Base-by-base conservation (phyloP, 2,888 invertebrate species). In the Eristalis intricaria region DNA sequence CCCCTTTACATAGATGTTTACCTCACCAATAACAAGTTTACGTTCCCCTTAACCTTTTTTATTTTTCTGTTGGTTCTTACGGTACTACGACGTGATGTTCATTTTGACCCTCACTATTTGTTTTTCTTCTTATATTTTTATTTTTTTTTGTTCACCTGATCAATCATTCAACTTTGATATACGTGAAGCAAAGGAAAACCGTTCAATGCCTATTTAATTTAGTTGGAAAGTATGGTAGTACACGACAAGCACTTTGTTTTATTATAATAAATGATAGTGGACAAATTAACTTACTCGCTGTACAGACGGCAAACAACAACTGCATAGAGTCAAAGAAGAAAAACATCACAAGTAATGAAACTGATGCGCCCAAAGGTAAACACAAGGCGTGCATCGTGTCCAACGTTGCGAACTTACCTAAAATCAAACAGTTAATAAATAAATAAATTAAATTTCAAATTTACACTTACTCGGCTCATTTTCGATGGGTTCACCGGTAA, bases 241-340 rank as follows among this genome's bases (percentile, higher is more conserved):
- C 40, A 2, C 40, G 40, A 43, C 15, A 43, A 32, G 32, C n/a
- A 3, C 3, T 7, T 15, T n/a, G 1, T 43, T n/a, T n/a, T 15
- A 2, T 43, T 4, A 8, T 5, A 10, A 10, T 32, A 32, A 43
- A n/a, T n/a, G n/a, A 43, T 15, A 50, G n/a, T 4, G 7, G 2
- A 50, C 7, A 50, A 19, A 19, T 50, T 50, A 19, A 50, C 96
- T 96, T 94, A 99, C 99, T 98, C 92, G 99, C 99, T 91, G 99
- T 99, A 93, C 98, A 99, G 91, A 99, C 98, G 89, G 97, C 98
- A 94, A 96, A 98, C 90, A 96, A 95, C 95, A 97, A 97, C 94
- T 99, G 99, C 97, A 99, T 98, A 79, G 99, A 99, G 94, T 99
- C 99, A 92, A 99, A 99, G 94, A 99, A 99, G 95, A 99, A 98